Conservation (phyloP, 2,888 invertebrate species). For the Alloscopus bannaensis region DNA sequence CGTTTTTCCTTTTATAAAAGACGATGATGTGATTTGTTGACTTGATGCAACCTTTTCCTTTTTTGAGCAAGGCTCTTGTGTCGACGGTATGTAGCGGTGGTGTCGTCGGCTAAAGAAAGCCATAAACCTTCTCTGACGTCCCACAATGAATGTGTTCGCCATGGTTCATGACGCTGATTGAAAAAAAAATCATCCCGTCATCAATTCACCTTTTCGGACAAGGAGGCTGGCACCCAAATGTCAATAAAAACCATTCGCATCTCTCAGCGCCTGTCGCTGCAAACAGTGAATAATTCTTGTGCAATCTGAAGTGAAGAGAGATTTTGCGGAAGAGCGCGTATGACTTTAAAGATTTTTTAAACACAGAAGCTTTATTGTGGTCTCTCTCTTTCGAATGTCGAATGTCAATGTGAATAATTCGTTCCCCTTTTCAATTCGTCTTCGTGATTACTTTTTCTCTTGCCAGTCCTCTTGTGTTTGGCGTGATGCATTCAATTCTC, state of each 20-base stretch:
- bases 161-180: too few relatives aligned
- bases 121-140: too few relatives aligned
- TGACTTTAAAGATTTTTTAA: too few relatives aligned
- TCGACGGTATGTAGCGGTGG: too few relatives aligned
- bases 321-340: slow-evolving; percentile 21
- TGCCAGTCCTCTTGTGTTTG: slow-evolving; percentile 1
- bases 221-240: slow-evolving; percentile 25
- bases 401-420: slow-evolving; percentile 9
- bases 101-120: too few relatives aligned
- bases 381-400: not conserved
- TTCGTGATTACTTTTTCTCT: too few relatives aligned
- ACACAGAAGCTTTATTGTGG: too few relatives aligned
- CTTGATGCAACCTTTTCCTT: slow-evolving; percentile 1
- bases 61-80: not conserved
- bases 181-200: too few relatives aligned
- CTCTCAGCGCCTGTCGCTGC: not conserved
- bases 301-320: slow-evolving; percentile 9
- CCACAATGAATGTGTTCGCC: too few relatives aligned
- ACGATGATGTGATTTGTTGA: slow-evolving; percentile 9
- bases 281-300: not conserved
- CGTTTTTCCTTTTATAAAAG: too few relatives aligned
- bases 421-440: slow-evolving; percentile 12
- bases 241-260: not conserved
- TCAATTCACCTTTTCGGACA: not conserved
- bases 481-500: not conserved